Conservation (phyloP, 2,888 invertebrate genomes). For the Alloplasta piceator region DNA sequence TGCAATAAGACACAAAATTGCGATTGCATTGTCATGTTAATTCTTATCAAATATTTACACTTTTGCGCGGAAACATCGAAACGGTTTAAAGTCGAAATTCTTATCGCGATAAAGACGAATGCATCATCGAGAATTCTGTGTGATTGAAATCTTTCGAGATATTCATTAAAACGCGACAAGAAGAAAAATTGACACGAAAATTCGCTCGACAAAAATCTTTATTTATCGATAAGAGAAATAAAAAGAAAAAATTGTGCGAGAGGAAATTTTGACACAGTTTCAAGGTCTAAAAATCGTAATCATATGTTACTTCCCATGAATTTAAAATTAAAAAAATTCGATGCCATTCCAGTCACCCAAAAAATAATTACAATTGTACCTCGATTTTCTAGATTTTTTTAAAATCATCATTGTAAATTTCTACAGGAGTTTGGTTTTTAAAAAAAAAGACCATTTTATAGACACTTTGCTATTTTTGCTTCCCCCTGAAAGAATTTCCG, state of each 20-base stretch:
- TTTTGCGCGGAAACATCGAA: background rate
- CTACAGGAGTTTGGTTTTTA: too few relatives aligned
- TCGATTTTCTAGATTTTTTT: too few relatives aligned
- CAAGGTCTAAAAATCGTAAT: too few relatives aligned
- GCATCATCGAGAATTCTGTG: background rate
- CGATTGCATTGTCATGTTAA: background rate
- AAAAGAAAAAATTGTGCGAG: background rate
- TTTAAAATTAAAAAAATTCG: too few relatives aligned
- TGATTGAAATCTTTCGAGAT: background rate
- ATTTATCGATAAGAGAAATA: background rate
- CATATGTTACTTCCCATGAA: too few relatives aligned
- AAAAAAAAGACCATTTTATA: too few relatives aligned
- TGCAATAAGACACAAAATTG: background rate
- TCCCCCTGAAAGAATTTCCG: too few relatives aligned
- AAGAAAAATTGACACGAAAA: constrained; percentile 19
- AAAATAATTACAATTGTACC: too few relatives aligned
- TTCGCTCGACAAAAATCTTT: constrained; percentile 1
- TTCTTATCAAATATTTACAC: background rate
- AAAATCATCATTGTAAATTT: too few relatives aligned
- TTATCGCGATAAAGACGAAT: background rate
- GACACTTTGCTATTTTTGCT: too few relatives aligned
- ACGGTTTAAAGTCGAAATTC: background rate
- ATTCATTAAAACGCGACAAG: background rate
- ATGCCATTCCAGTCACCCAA: too few relatives aligned
- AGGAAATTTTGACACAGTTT: background rate